Base-by-base conservation (phyloP, 2,888 invertebrate genomes). In the Yponomeuta sedellus region DNA sequence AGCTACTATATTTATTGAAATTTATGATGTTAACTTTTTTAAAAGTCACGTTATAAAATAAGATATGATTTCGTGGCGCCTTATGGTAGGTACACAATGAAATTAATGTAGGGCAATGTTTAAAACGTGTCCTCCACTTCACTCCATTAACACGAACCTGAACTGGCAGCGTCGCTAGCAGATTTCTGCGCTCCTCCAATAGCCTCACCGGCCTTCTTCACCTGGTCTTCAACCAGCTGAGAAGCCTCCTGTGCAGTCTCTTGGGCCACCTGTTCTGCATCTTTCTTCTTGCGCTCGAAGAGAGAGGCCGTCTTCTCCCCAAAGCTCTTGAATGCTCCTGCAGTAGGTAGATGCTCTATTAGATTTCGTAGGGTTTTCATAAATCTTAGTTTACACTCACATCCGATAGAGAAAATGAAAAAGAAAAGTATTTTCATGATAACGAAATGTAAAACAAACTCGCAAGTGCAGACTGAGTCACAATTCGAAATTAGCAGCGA, bases 231-330 rank as follows among this genome's bases (percentile, higher is more conserved):
- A 12, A 93, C 92, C 66, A 93, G 85, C 70, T 94, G 92, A 64
- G 93, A 92, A 0, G 93, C 93, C 68, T 92, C 92, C 66, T 92
- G 81, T 8, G 85, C 93, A 79, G 93, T 94, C 78, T 95, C 94
- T 40, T 89, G 80, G 1, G 93, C 94, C 69, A 94, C 80, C 74
- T 94, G 93, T 70, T 92, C 93, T 0, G 92, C 94, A 76, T 95
- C 95, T 77, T 94, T 94, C 92, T 95, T 95, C 89, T 95, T 95
- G 72, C 92, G 92, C 67, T 94, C 93, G 83, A 95, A 94, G 71
- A 95, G 89, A 66, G 93, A 94, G 69, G 94, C 94, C 25, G 95
- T 94, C 86, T 94, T 94, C 81, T 94, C 94, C 69, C 95, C 94
- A 77, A 95, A 91, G 86, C 92, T 94, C 86, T 94, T 94, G 84